Conservation (phyloP, 2,113 vertebrate genomes). For the Plotosus lineatus region DNA sequence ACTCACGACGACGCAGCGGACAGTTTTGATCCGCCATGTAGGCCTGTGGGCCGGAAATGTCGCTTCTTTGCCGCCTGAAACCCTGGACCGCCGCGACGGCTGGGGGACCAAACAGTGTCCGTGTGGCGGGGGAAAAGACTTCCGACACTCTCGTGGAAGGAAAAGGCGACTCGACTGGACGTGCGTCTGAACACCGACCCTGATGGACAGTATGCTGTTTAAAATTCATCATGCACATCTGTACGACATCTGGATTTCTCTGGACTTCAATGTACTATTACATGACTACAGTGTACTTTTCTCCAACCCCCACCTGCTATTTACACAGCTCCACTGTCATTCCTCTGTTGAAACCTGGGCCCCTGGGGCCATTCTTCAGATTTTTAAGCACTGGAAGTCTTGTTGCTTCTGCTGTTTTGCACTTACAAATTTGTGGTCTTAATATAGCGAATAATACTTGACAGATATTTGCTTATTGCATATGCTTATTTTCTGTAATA, state of each 20-base stretch:
- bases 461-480: slow-evolving; percentile 16
- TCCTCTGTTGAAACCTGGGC: not conserved
- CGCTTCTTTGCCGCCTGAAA: slow-evolving; percentile 5
- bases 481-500: slow-evolving; percentile 42
- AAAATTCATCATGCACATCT: slow-evolving; percentile 8
- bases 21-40: slow-evolving; percentile 67
- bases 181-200: not conserved
- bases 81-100: not conserved
- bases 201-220: not conserved
- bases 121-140: not conserved
- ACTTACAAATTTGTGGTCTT: slow-evolving; percentile 12
- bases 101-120: too few species aligned
- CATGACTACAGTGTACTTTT: not conserved
- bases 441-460: not conserved
- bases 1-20: slow-evolving; percentile 81
- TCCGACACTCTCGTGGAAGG: not conserved
- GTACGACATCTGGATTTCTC: not conserved
- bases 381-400: not conserved
- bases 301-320: not conserved
- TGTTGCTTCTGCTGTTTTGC: slow-evolving; percentile 17
- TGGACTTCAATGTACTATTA: not conserved
- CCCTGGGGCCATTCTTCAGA: not conserved
- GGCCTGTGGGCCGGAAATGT: slow-evolving; percentile 35
- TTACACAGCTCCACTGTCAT: not conserved
- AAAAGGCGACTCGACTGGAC: not conserved